Base-by-base conservation (phyloP, 2,888 invertebrate species). In the Athetis lepigone region DNA sequence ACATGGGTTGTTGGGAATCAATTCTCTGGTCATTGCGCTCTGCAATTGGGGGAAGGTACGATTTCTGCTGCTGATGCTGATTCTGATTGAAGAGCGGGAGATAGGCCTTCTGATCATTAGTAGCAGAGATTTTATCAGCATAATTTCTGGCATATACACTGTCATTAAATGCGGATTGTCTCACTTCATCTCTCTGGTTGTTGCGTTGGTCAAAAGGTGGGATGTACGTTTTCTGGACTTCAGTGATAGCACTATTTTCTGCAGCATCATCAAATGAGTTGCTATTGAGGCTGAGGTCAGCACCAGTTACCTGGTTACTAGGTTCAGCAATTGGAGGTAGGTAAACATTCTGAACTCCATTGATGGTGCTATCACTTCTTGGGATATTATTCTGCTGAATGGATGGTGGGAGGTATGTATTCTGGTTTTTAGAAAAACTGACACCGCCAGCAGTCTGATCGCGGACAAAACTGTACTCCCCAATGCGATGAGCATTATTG, bases 401-500 rank as follows among this genome's bases (percentile, higher is more conserved):
- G 25, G 76, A 66, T 11, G 91, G 91, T 3, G 91, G 90, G 0
- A 92, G 72, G 70, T 91, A 91, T 0, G 87, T 83, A 46, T 87
- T 89, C 55, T 83, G 81, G 4, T 73, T 62, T 7, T 16, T 45
- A 37, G 52, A 16, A 8, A 27, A 11, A 13, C 40, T 58, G 0
- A 33, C 21, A 3, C 55, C 59, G 21, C 1, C 11, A 39, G 37
- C 2, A 19, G 13, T 46, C 0, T 56, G 25, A 19, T 65, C 55
- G 19, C 39, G 19, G 29, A 27, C 0, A 2, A 36, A 13, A 47
- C 87, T 62, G 49, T 64, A n/a, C n/a, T n/a, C n/a, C n/a, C n/a
- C n/a, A n/a, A n/a, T n/a, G n/a, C n/a, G n/a, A n/a, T 77, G 70
- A 21, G 60, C 63, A 60, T 79, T 79, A n/a, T 63, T 58, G 50